phyloP scores from a whole-genome alignment of 2,797 vertebrate genomes.

The Danio jaintianensis region DNA sequence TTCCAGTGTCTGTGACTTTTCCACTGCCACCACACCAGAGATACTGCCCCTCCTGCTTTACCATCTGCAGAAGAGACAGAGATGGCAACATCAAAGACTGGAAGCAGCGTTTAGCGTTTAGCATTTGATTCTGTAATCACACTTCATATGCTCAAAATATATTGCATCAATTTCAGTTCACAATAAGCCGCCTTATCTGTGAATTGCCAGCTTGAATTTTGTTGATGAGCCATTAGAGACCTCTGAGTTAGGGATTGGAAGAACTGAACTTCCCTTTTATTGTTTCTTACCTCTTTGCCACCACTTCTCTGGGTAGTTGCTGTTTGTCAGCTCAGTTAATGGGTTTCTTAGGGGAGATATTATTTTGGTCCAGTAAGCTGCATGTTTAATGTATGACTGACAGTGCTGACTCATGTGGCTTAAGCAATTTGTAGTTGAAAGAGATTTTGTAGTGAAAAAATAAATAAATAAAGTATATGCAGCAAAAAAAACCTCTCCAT shows the following conservation, averaged over 20 bases:
- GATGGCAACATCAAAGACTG: slow-evolving; percentile 28
- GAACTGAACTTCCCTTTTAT: slow-evolving; percentile 63
- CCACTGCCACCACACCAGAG: slow-evolving; percentile 54
- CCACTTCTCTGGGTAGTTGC: slow-evolving; percentile 55
- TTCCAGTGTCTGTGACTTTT: slow-evolving; percentile 65
- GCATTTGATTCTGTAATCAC: slow-evolving; percentile 34
- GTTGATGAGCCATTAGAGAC: slow-evolving; percentile 52
- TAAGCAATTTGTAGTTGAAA: slow-evolving; percentile 63
- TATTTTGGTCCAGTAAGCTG: slow-evolving; percentile 85
- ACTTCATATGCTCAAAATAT: slow-evolving; percentile 58
- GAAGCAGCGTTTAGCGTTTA: slow-evolving; percentile 2
- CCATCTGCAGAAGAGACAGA: slow-evolving; percentile 45
- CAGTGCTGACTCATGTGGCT: slow-evolving; percentile 79
- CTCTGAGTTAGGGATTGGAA: slow-evolving; percentile 54
- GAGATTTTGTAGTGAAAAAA: slow-evolving; percentile 45
- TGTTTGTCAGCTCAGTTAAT: slow-evolving; percentile 79
- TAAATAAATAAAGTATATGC: slow-evolving; percentile 62
- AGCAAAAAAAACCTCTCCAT: slow-evolving; percentile 60
- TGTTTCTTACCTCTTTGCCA: slow-evolving; percentile 64
- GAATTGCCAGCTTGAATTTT: slow-evolving; percentile 68
- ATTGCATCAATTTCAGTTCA: slow-evolving; percentile 65
- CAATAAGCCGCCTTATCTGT: slow-evolving; percentile 66
- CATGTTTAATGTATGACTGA: slow-evolving; percentile 83
- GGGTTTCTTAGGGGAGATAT: slow-evolving; percentile 81
- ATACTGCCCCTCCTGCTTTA: slow-evolving; percentile 43